phyloP scores from a whole-genome alignment of 2,888 invertebrate species.

The Syrphus vitripennis region DNA sequence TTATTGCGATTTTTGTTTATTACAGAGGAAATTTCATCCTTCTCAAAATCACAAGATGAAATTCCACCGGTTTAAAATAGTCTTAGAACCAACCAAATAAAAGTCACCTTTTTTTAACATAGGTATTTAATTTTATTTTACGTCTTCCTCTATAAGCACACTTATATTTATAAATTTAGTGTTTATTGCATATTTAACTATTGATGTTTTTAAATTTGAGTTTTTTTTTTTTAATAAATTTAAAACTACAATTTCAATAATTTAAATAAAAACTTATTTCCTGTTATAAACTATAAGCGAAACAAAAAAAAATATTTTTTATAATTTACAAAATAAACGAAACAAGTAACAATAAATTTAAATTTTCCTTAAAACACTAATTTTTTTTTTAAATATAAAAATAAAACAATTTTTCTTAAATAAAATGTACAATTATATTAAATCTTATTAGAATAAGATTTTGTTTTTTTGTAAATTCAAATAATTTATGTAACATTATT shows the following conservation, averaged over 20 bases:
- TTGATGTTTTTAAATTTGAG: slow-evolving; percentile 26
- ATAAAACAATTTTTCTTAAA: slow-evolving; percentile 25
- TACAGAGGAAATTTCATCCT: no score
- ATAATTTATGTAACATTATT: slow-evolving; percentile 55
- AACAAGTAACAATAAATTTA: slow-evolving; percentile 45
- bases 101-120: slow-evolving; percentile 31
- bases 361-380: slow-evolving; percentile 25
- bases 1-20: no score
- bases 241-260: slow-evolving; percentile 37
- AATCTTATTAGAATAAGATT: slow-evolving; percentile 7
- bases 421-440: slow-evolving; percentile 42
- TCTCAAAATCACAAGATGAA: no score
- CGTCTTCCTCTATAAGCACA: slow-evolving; percentile 53
- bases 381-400: slow-evolving; percentile 32
- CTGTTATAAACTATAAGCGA: slow-evolving; percentile 10
- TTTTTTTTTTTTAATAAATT: neutral
- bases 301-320: slow-evolving; percentile 1
- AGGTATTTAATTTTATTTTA: slow-evolving; percentile 54
- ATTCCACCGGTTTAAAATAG: no score
- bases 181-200: slow-evolving; percentile 55
- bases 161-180: slow-evolving; percentile 26
- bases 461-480: neutral
- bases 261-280: slow-evolving; percentile 20
- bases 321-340: slow-evolving; percentile 48
- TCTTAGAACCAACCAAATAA: neutral